These are phyloP conservation scores for Spongilla lacustris DNA, from an alignment of 37 sponge, comb jelly and placozoan genomes.

Conservation along the genomic window DNA sequence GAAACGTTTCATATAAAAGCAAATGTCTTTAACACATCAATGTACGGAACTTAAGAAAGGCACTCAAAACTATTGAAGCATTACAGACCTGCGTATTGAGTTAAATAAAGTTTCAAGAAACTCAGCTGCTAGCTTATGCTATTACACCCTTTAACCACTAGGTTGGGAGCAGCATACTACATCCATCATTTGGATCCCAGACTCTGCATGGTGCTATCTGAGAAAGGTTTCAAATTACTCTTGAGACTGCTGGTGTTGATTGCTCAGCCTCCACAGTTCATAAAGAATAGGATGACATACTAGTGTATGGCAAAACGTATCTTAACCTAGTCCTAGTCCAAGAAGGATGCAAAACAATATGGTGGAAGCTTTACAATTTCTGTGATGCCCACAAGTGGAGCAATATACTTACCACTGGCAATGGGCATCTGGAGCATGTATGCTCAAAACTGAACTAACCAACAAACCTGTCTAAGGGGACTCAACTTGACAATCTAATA, in stretches of 20 bases:
- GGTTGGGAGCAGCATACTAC: not conserved
- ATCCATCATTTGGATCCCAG: not conserved
- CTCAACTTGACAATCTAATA: too few species aligned
- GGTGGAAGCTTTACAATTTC: too few species aligned
- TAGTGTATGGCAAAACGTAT: not conserved
- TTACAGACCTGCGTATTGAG: not conserved
- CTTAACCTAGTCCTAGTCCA: too few species aligned
- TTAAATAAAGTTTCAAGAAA: not conserved
- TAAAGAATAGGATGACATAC: not conserved
- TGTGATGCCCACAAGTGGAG: too few species aligned
- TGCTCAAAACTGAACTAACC: too few species aligned
- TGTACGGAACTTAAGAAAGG: too few species aligned
- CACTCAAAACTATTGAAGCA: not conserved
- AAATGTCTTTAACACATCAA: too few species aligned
- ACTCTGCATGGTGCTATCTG: not conserved
- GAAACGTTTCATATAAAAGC: too few species aligned
- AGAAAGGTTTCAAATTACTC: not conserved
- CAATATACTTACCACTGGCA: too few species aligned
- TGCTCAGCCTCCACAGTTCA: not conserved
- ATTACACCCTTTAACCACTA: not conserved
- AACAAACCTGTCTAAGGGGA: too few species aligned
- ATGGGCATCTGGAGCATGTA: too few species aligned
- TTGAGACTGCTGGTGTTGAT: not conserved
- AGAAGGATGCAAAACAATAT: too few species aligned
- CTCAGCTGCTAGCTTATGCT: not conserved